A percentile compares a stretch with the other conserved stretches of the same genome.
Conservation (phyloP, 1,140 invertebrate genomes). For the Achroia grisella region DNA sequence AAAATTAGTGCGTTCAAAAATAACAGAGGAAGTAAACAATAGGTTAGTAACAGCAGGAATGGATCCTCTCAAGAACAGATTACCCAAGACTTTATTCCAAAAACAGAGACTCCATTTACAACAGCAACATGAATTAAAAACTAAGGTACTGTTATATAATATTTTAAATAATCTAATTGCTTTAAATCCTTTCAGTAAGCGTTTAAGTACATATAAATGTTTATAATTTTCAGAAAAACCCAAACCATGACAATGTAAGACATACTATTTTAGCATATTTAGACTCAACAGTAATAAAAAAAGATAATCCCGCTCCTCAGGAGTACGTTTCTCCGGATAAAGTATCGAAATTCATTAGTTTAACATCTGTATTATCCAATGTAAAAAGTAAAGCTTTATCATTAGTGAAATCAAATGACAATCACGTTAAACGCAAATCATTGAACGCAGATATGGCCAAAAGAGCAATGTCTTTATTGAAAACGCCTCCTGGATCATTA, state of each 20-base stretch:
- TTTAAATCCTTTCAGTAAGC: no score
- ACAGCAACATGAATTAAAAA: conserved; percentile 69
- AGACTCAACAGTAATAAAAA: conserved; percentile 48
- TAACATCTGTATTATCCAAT: conserved; percentile 61
- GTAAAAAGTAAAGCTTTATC: conserved; percentile 74
- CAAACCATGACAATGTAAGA: conserved; percentile 65
- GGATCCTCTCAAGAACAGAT: conserved; percentile 72
- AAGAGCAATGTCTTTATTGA: conserved; percentile 38
- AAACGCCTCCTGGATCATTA: conserved; percentile 46
- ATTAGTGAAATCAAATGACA: conserved; percentile 65
- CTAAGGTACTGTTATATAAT: conserved; percentile 51
- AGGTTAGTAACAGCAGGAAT: conserved; percentile 72
- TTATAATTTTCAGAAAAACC: conserved; percentile 64
- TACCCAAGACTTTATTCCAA: conserved; percentile 66
- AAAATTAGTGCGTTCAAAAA: conserved; percentile 56
- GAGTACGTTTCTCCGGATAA: conserved; percentile 36
- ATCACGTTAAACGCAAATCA: conserved; percentile 18
- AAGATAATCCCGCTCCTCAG: conserved; percentile 11
- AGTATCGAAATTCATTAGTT: conserved; percentile 41
- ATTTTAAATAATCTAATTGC: no score
- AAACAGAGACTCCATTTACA: conserved; percentile 70
- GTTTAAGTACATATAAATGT: not conserved
- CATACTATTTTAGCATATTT: conserved; percentile 70
- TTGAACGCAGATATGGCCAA: conserved; percentile 33
- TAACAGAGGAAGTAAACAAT: conserved; percentile 65